These are phyloP conservation scores for Eretmochelys imbricata DNA, from an alignment of 2,113 vertebrate species.

Conservation along the genomic window DNA sequence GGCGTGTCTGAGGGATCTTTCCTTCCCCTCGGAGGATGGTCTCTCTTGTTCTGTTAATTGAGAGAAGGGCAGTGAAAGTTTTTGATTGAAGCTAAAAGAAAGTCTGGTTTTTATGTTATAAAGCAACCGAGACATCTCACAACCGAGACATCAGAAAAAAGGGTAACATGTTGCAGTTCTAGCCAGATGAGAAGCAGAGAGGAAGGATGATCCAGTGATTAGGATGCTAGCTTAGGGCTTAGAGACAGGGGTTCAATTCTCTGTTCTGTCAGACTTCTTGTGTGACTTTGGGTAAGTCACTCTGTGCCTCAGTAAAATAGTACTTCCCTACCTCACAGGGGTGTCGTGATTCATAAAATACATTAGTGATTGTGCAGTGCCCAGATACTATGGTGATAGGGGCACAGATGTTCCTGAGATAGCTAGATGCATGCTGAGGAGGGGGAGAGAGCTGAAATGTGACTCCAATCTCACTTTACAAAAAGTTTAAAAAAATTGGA, in stretches of 20 bases:
- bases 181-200: not conserved
- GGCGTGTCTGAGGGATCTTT: conserved; percentile 70
- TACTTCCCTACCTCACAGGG: not conserved
- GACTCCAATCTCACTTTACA: not conserved
- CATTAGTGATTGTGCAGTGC: not conserved
- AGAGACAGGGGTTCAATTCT: not conserved
- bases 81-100: not conserved
- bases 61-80: not conserved
- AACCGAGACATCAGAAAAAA: not conserved
- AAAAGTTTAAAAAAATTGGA: not conserved
- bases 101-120: not conserved
- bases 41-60: conserved; percentile 57
- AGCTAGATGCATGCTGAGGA: not conserved
- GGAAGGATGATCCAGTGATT: accelerated
- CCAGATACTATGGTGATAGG: not conserved
- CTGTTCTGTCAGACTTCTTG: too few relatives aligned
- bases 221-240: not conserved
- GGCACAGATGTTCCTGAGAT: not conserved
- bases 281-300: not conserved
- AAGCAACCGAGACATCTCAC: not conserved
- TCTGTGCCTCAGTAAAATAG: not conserved
- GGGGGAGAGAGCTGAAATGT: not conserved
- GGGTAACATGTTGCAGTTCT: not conserved
- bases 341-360: not conserved
- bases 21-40: conserved; percentile 65